These are phyloP conservation scores for Drosophila simulans DNA, from an alignment of 1,140 invertebrate species.

Conservation along the genomic window DNA sequence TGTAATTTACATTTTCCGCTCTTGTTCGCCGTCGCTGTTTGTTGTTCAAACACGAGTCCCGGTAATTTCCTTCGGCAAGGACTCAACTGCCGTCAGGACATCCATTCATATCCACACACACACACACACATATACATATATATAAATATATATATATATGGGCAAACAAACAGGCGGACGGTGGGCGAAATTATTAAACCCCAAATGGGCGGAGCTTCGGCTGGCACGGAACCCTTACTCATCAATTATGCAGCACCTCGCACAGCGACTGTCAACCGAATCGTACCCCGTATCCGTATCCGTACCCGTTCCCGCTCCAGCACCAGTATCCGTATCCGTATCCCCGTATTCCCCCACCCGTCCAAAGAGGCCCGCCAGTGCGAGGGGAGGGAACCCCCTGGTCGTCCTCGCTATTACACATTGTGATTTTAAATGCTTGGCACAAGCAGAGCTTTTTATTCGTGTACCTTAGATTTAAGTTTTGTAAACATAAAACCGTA, in stretches of 20 bases:
- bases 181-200: constrained; percentile 21
- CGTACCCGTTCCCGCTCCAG: too few species aligned
- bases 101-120: background rate
- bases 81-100: constrained; percentile 18
- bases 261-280: constrained; percentile 24
- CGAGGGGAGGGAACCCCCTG: background rate
- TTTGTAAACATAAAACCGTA: constrained; percentile 12
- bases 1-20: constrained; percentile 38
- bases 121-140: too few species aligned
- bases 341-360: background rate
- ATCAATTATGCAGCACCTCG: constrained; percentile 48
- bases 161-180: constrained; percentile 2
- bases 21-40: constrained; percentile 23
- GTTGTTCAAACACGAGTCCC: constrained; percentile 27
- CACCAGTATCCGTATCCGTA: too few species aligned
- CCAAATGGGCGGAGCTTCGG: constrained; percentile 15
- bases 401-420: constrained; percentile 25
- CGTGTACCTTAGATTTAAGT: constrained; percentile 18
- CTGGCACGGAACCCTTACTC: constrained; percentile 32
- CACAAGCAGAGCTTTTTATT: constrained; percentile 20
- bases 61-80: constrained; percentile 11
- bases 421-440: constrained; percentile 44
- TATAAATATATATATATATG: background rate
- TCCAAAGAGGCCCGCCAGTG: constrained; percentile 1
- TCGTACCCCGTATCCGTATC: background rate